Conservation (phyloP, 1,140 invertebrate genomes). For the Hycleus cichorii region DNA sequence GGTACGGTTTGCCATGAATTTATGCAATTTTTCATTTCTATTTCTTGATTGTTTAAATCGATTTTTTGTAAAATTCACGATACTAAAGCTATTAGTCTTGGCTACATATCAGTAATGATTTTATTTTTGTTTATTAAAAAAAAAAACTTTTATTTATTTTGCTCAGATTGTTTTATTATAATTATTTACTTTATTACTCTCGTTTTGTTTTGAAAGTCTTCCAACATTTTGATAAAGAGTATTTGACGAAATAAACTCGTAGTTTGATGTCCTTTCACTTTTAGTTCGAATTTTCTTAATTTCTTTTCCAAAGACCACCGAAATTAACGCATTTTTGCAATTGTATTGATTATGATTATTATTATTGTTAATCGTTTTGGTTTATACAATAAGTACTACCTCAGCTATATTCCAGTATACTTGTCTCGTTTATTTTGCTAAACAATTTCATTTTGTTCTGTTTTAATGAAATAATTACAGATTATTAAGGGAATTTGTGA, state of each 20-base stretch:
- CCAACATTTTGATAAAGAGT: slow-evolving; percentile 22
- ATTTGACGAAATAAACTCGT: slow-evolving; percentile 14
- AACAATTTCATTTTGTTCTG: too few species aligned
- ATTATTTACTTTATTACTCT: too few species aligned
- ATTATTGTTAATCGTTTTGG: too few species aligned
- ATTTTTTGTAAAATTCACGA: not conserved
- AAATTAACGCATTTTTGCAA: not conserved
- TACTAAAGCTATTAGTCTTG: not conserved
- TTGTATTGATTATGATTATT: too few species aligned
- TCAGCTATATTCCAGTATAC: slow-evolving; percentile 26
- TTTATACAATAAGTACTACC: slow-evolving; percentile 15
- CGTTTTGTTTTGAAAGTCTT: slow-evolving; percentile 25
- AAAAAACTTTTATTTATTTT: slow-evolving; percentile 3
- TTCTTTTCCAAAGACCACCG: slow-evolving; percentile 1
- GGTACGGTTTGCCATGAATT: not conserved
- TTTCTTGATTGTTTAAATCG: slow-evolving; percentile 13
- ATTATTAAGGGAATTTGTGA: too few species aligned
- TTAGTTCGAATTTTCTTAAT: not conserved
- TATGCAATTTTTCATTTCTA: not conserved
- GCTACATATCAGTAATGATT: slow-evolving; percentile 10
- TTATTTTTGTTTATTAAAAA: slow-evolving; percentile 5
- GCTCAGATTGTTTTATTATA: slow-evolving; percentile 1
- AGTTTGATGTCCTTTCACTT: slow-evolving; percentile 10
- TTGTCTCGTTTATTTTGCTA: slow-evolving; percentile 18
- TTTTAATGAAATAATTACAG: too few species aligned